These are phyloP conservation scores for Antedon bifida DNA, from an alignment of 35 echinoderm and acorn worm species.

Conservation along the genomic window DNA sequence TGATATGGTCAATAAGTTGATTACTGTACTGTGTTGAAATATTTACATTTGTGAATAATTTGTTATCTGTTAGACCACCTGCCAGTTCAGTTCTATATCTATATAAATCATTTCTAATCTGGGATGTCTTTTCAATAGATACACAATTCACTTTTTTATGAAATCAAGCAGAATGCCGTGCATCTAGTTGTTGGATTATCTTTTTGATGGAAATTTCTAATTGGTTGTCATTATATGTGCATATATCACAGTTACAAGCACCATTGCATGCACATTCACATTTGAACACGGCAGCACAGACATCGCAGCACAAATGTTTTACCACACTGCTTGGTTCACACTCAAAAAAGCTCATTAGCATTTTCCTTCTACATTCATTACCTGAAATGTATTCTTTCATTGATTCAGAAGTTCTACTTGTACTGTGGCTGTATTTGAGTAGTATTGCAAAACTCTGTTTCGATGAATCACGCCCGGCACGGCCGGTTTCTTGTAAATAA, in stretches of 20 bases:
- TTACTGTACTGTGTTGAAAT: not conserved
- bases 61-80: not conserved
- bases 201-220: not conserved
- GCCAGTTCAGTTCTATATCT: not conserved
- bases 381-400: not conserved
- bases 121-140: not conserved
- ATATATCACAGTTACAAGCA: not conserved
- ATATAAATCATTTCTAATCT: not conserved
- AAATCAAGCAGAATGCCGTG: not conserved
- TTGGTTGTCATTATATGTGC: not conserved
- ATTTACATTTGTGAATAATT: not conserved
- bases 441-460: not conserved
- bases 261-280: not conserved
- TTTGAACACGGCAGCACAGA: not conserved
- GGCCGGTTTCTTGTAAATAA: conserved; percentile 20
- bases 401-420: not conserved
- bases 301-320: not conserved
- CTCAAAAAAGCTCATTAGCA: not conserved
- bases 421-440: not conserved
- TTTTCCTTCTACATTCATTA: not conserved
- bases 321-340: not conserved
- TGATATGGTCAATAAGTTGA: not conserved
- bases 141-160: not conserved
- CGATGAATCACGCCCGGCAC: conserved; percentile 4
- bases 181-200: not conserved